A percentile compares a stretch with the other conserved stretches of the same genome.
Evolutionary conservation across 2,113 vertebrate genomes (phyloP).

Genomic region (Oncorhynchus tshawytscha): DNA sequence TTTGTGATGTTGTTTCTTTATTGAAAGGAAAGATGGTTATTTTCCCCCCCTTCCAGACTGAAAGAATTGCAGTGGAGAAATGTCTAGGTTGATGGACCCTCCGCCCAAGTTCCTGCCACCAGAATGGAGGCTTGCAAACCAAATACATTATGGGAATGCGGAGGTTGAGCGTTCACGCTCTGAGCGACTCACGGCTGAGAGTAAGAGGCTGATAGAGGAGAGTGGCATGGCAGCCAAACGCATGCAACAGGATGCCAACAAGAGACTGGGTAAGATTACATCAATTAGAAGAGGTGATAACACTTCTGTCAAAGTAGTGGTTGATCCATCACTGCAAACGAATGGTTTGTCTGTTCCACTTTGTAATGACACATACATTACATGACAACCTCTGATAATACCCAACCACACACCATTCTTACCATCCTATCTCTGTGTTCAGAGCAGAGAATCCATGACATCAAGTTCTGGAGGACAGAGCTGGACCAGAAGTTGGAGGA

Average conservation of each 20-base stretch:
- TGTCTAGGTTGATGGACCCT: slow-evolving; percentile 74
- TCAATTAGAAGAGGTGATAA: not conserved
- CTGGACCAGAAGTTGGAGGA: slow-evolving; percentile 83
- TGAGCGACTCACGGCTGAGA: slow-evolving; percentile 74
- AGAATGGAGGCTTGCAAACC: slow-evolving; percentile 74
- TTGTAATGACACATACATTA: not conserved
- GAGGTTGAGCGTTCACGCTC: slow-evolving; percentile 77
- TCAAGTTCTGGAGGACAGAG: slow-evolving; percentile 87
- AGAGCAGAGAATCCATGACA: slow-evolving; percentile 85
- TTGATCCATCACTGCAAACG: not conserved
- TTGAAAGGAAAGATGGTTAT: not conserved
- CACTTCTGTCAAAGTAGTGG: not conserved
- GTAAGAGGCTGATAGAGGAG: slow-evolving; percentile 79
- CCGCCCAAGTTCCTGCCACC: slow-evolving; percentile 69
- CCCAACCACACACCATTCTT: not conserved
- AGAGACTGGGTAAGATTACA: slow-evolving; percentile 79
- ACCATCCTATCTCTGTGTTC: slow-evolving; percentile 10
- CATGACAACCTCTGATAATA: not conserved
- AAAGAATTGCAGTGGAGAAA: slow-evolving; percentile 38
- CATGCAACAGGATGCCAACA: slow-evolving; percentile 79
- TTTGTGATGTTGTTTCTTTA: not conserved
- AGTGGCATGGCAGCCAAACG: slow-evolving; percentile 76
- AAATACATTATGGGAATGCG: slow-evolving; percentile 61
- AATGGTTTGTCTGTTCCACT: not conserved
- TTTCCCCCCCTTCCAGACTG: not conserved